phyloP scores from a whole-genome alignment of 2,888 invertebrate genomes.

The Hirtodrosophila confusa region DNA sequence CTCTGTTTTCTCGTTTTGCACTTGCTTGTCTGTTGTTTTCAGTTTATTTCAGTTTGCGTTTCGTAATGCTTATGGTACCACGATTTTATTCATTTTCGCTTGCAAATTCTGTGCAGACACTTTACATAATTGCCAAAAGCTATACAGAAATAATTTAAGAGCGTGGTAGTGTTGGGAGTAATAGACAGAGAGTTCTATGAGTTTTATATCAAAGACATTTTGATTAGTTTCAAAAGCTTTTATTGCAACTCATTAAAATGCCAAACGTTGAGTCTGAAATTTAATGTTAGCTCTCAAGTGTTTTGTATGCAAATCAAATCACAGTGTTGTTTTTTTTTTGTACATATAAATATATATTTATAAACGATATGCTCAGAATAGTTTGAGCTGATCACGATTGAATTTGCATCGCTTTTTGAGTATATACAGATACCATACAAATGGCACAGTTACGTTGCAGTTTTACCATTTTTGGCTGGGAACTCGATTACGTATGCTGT shows the following conservation, averaged over 20 bases:
- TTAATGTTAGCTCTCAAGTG: conserved; percentile 30
- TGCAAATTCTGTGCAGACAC: conserved; percentile 42
- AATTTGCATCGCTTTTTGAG: conserved; percentile 42
- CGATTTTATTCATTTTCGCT: conserved; percentile 78
- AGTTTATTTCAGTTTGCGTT: conserved; percentile 36
- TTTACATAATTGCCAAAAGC: conserved; percentile 73
- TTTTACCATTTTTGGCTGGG: conserved; percentile 33
- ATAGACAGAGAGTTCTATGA: conserved; percentile 1
- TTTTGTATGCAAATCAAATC: conserved; percentile 71
- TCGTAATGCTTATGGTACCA: conserved; percentile 66
- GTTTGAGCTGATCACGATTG: conserved; percentile 58
- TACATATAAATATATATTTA: conserved; percentile 3
- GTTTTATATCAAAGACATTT: conserved; percentile 21
- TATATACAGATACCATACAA: conserved; percentile 9
- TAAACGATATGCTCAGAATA: conserved; percentile 48
- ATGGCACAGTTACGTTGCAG: conserved; percentile 54
- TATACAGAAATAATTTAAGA: conserved; percentile 21
- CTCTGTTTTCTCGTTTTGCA: conserved; percentile 21
- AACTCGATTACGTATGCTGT: conserved; percentile 21
- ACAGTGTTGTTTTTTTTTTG: conserved; percentile 18
- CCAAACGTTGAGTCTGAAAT: conserved; percentile 35
- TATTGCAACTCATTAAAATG: conserved; percentile 56
- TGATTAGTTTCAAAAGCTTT: conserved; percentile 54
- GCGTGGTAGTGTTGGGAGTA: neutral
- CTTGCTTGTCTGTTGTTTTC: conserved; percentile 37